phyloP scores from a whole-genome alignment of 1,140 invertebrate species.

The Metaphire vulgaris region DNA sequence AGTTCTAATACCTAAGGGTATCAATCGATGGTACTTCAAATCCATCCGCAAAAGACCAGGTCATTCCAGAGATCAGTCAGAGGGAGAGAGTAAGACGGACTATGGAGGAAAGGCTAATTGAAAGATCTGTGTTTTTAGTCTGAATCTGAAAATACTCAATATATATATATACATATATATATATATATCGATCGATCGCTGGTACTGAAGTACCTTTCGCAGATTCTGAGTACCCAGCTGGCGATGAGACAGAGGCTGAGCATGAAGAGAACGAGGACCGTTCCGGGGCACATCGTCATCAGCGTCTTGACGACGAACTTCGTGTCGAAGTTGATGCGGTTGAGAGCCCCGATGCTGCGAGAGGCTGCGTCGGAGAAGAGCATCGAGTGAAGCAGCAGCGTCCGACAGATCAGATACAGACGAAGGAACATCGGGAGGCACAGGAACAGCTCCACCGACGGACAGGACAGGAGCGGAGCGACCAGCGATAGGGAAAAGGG shows the following conservation, averaged over 20 bases:
- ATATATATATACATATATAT: too few species aligned
- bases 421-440: constrained; percentile 49
- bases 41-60: too few species aligned
- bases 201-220: constrained; percentile 30
- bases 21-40: too few species aligned
- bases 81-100: too few species aligned
- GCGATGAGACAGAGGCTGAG: constrained; percentile 39
- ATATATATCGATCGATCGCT: too few species aligned
- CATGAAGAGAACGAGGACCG: constrained; percentile 45
- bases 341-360: too few species aligned
- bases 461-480: background rate
- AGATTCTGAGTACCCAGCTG: constrained; percentile 42
- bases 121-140: too few species aligned
- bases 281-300: constrained; percentile 48
- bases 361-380: constrained; percentile 47
- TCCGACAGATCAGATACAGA: constrained; percentile 42
- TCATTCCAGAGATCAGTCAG: too few species aligned
- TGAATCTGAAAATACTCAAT: too few species aligned
- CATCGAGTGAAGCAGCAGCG: constrained; percentile 45
- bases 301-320: constrained; percentile 51
- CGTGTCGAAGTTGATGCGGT: constrained; percentile 40
- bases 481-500: constrained; percentile 29
- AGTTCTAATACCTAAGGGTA: too few species aligned
- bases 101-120: too few species aligned
- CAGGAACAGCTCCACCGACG: constrained; percentile 43